Base-by-base conservation (phyloP, 2,797 vertebrate species). In the Denticeps clupeoides region DNA sequence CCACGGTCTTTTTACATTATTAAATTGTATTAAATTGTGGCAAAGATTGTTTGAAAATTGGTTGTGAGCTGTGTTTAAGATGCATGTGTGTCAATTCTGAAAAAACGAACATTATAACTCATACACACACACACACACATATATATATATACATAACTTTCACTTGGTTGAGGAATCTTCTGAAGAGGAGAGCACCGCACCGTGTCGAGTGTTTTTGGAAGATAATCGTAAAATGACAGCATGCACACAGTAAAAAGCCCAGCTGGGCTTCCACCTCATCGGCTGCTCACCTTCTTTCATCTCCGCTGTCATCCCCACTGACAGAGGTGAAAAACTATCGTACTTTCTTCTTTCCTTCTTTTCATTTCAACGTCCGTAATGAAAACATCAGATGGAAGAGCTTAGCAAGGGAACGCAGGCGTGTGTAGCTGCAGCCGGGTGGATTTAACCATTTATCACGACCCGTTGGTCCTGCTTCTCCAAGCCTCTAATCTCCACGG, bases 261-360 rank as follows among this genome's bases (percentile, higher is more conserved):
- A 60, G 40, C 38, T 54, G 38, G 25, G 24, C 26, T 21, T 41
- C 33, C 28, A 33, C 23, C 42, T 44, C 41, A 44, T 40, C 40
- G 37, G 43, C 13, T 33, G 19, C 33, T 38, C 2, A 6, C 47
- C 60, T 40, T 69, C 59, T 54, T 42, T 70, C 45, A 48, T 55
- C 37, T 65, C 59, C 55, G 49, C 50, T 72, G 52, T 56, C 51
- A 63, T 49, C 47, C 3, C 24, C n/a, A 23, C 12, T 6, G 4
- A 44, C 35, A 40, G 31, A 38, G 22, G 22, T 22, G 3, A 22
- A 33, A 31, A 47, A 25, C 33, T 8, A 7, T 35, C 35, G 32
- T 33, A 31, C 11, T 3, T 19, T 15, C 31, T 37, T 10, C 24
- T 21, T 32, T 46, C 32, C 10, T 46, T 29, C 21, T 26, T 22